Base-by-base conservation (phyloP, 2,888 invertebrate genomes). In the Drosophila meridionalis region DNA sequence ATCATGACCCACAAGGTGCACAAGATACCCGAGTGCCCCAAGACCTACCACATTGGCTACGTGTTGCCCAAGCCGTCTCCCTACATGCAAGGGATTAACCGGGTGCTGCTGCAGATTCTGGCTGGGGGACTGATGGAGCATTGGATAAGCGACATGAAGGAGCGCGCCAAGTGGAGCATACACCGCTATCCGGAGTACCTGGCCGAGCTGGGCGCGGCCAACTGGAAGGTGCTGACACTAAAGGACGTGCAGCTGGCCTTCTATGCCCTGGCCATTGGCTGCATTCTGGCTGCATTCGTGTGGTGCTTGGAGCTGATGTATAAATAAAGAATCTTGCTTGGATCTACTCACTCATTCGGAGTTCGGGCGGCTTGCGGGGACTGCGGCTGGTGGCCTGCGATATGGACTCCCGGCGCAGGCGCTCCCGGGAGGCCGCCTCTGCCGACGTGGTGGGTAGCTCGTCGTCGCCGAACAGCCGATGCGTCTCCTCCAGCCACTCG, bases 1-100 rank as follows among this genome's bases (percentile, higher is more conserved):
- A 80, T 92, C 14, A 87, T 90, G 72, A 87, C 91, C 1, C 89
- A 91, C 47, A 85, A 87, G 72, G 80, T 91, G 28, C 92, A 93
- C 74, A 89, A 91, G 63, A 91, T 94, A 28, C 88, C 91, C 1
- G 92, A 94, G 65, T 94, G 94, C 42, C 93, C 93, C 0, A 92
- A 92, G 69, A 90, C 72, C 5, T 94, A 93, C 74, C 90, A 92
- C 45, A 87, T 94, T 20, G 92, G 92, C 0, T 93, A 92, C 73
- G 73, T 92, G 6, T 74, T 91, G 55, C 87, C 89, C 2, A 89
- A 84, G 47, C 87, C 92, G 6, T 93, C 93, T 0, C 91, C 93
- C 0, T 92, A 90, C 61, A 62, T 84, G 20, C 77, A 90, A 45
- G 69, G 81, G 43, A 81, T 94, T 1, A 91, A 93, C 62, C 57